phyloP scores from a whole-genome alignment of 2,888 invertebrate genomes.

The Pilophorus perplexus region DNA sequence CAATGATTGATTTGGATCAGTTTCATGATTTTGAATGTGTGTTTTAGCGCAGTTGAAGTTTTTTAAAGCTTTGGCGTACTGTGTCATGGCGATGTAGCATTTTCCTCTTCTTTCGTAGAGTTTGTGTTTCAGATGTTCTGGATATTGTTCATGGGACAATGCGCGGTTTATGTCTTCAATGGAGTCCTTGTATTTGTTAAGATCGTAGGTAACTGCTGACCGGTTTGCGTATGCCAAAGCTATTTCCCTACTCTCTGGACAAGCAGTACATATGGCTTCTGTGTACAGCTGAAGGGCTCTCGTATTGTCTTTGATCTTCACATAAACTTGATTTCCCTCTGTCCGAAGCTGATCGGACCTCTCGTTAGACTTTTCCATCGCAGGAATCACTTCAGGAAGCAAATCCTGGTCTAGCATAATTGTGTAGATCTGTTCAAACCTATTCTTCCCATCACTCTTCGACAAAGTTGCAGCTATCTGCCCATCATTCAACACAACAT shows the following conservation, averaged over 20 bases:
- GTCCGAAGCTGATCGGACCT: slow-evolving; percentile 50
- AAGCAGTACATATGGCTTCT: slow-evolving; percentile 64
- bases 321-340: slow-evolving; percentile 49
- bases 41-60: slow-evolving; percentile 3
- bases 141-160: slow-evolving; percentile 61
- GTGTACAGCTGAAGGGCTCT: slow-evolving; percentile 59
- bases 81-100: slow-evolving; percentile 49
- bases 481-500: too few relatives aligned
- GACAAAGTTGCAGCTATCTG: too few relatives aligned
- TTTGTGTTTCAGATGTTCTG: slow-evolving; percentile 62
- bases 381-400: neutral
- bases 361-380: slow-evolving; percentile 50
- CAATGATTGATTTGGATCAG: neutral
- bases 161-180: slow-evolving; percentile 67
- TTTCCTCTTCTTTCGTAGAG: slow-evolving; percentile 59
- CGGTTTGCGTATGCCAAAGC: slow-evolving; percentile 70
- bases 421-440: too few relatives aligned
- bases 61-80: neutral
- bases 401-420: too few relatives aligned
- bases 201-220: slow-evolving; percentile 68
- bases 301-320: slow-evolving; percentile 45
- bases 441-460: too few relatives aligned
- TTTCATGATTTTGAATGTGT: slow-evolving; percentile 28
- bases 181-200: slow-evolving; percentile 65
- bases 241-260: slow-evolving; percentile 59